Percentiles rank a stretch among this genome's conserved stretches.
Conservation (phyloP, 2,797 vertebrate genomes). For the Menidia menidia region DNA sequence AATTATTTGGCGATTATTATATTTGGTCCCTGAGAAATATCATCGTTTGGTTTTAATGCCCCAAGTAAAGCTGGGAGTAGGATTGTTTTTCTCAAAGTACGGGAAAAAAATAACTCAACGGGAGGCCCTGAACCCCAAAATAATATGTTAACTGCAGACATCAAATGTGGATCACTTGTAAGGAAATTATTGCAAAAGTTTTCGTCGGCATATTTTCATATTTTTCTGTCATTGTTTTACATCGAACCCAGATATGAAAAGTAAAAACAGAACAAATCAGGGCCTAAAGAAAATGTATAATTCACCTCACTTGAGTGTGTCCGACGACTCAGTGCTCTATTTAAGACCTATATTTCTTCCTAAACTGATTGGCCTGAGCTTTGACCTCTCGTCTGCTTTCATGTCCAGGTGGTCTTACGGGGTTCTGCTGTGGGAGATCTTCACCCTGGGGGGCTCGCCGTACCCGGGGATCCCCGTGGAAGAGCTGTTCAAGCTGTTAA, state of each 20-base stretch:
- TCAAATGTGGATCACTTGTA: not conserved
- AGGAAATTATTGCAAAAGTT: no score
- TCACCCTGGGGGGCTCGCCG: constrained; percentile 96
- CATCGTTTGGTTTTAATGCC: not conserved
- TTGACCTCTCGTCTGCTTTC: constrained; percentile 10
- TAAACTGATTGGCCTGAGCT: constrained; percentile 20
- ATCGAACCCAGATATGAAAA: no score
- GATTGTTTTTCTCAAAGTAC: not conserved
- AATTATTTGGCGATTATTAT: not conserved
- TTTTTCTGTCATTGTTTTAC: no score
- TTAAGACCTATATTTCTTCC: constrained; percentile 34
- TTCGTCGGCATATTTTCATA: no score
- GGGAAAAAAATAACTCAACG: not conserved
- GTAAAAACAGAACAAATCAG: no score
- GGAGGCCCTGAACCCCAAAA: not conserved
- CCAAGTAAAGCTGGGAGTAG: not conserved
- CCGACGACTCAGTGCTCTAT: constrained; percentile 2
- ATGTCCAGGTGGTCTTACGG: constrained; percentile 95
- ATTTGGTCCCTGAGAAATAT: not conserved
- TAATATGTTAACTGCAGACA: not conserved
- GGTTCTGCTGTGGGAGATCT: constrained; percentile 98
- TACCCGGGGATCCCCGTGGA: constrained; percentile 98
- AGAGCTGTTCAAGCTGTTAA: constrained; percentile 98
- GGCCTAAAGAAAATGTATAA: not conserved
- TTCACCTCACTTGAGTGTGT: not conserved